Percentiles rank a stretch among this genome's conserved stretches.
These are phyloP conservation scores for Gymnarchus niloticus DNA, from an alignment of 2,113 vertebrate species.

Conservation along the genomic window DNA sequence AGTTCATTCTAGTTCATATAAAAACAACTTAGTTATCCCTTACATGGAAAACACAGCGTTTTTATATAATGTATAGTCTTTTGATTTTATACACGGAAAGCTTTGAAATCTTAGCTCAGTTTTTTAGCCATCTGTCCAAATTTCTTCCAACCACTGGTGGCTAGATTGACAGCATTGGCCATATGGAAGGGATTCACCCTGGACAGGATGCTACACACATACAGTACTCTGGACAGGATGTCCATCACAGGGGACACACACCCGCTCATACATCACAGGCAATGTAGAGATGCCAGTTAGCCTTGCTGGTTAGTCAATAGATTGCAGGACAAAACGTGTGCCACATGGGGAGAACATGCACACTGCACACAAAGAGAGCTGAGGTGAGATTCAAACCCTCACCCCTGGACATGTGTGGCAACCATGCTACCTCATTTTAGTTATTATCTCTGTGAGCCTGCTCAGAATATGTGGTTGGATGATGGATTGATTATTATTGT, in stretches of 20 bases:
- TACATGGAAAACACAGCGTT: no score
- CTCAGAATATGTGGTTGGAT: no score
- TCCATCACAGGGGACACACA: neutral
- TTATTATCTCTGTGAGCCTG: no score
- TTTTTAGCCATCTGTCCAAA: no score
- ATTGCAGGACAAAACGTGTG: neutral
- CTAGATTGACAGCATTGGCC: no score
- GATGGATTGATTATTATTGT: neutral
- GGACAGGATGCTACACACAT: slow-evolving; percentile 17
- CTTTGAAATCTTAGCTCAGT: no score
- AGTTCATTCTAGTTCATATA: no score
- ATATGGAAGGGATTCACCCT: neutral
- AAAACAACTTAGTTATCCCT: no score
- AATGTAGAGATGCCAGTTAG: neutral
- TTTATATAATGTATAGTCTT: no score
- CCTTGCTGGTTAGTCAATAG: neutral
- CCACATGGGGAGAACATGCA: neutral
- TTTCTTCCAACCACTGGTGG: no score
- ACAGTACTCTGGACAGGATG: slow-evolving; percentile 21
- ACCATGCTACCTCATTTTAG: no score
- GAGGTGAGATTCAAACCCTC: neutral
- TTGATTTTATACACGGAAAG: no score
- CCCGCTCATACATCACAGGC: neutral
- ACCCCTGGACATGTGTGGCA: neutral
- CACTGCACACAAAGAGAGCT: neutral